Evolutionary conservation across 1,140 invertebrate genomes (phyloP), one percentile per base, ranked within the genome.

Genomic region (Macrobrachium nipponense): DNA sequence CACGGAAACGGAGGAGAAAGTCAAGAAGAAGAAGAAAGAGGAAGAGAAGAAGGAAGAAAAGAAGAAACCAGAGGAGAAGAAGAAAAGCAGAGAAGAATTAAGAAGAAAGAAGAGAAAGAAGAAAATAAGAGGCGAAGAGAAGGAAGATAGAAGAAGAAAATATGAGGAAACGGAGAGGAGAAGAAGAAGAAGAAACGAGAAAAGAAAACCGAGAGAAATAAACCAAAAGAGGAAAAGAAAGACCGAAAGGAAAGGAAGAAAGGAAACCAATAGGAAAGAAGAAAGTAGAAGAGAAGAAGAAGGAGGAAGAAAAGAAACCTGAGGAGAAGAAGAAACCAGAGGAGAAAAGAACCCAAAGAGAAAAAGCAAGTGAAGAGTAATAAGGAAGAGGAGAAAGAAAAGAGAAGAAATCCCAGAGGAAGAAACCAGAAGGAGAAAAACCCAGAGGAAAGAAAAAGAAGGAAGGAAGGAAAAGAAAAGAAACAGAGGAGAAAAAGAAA

Each of bases 11-110:
- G 93, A 86, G 90, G 92, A 78, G 91, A 91, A 89, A 92, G 92
- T 88, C 15, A 76, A 36, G n/a, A 44, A 20, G 64, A 11, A n/a
- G 23, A 27, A 27, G 23, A 68, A 27, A 68, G 90, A 92, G 86
- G 91, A 93, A 89, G 91, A 87, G 78, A 81, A 87, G 36, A 89
- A 82, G 68, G 51, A 44, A 8, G 70, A 89, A 44, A 36, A 59
- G 77, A 82, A 78, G 64, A 77, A 44, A n/a, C 51, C 2, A 81
- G 86, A 7, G 80, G 80, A 62, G 18, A 76, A 7, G 61, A 86
- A 68, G 91, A 89, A 79, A 92, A 92, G 89, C 91, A 91, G 75
- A 90, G 91, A 89, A 92, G 92, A 76, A 90, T 91, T 18, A 91
- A 92, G 79, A 89, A 91, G 68, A 90, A 92, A 80, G 90, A 44